Evolutionary conservation across 2,797 vertebrate species (phyloP), one percentile per base, ranked within the genome.

Genomic region (Tolypeutes matacus): DNA sequence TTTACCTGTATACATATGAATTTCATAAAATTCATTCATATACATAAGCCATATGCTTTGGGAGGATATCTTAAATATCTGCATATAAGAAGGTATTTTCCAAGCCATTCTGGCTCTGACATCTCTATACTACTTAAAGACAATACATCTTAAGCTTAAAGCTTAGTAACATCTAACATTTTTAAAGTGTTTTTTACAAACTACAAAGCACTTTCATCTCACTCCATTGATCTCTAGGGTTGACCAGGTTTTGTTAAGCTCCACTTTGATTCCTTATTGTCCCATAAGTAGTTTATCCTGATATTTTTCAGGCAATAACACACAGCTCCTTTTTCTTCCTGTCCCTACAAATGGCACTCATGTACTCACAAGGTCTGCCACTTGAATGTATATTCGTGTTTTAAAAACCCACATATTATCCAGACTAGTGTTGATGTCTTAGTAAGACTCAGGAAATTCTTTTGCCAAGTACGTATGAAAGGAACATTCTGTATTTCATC

Each of bases 171-270:
- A 70, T 13, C 8, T 81, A 46, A 36, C 69, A 65, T 34, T 89
- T 89, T 56, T 84, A 7, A 65, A 70, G 5, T 8, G n/a, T 73
- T 23, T 81, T 91, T 83, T 87, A 64, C 1, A 73, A 0, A 13
- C 60, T 85, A 51, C 20, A 58, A 92, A 95, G 29, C 53, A 39
- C n/a, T 88, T 89, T 95, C 36, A 73, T n/a, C 75, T 82, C 60
- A 6, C 13, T 3, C 5, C 39, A 39, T 29, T 82, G 36, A 6
- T 65, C 25, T 64, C 21, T 29, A 34, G 11, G 9, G 20, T 31
- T 86, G 34, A 9, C 49, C 27, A 51, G 2, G 36, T 82, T 36
- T 25, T 81, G n/a, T 51, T 51, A 15, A 15, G 9, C 81, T 81
- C 29, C 27, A 49, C 51, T 9, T 75, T 12, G 34, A 81, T 83